Conservation (phyloP, 2,113 vertebrate genomes). For the Ursus arctos region DNA sequence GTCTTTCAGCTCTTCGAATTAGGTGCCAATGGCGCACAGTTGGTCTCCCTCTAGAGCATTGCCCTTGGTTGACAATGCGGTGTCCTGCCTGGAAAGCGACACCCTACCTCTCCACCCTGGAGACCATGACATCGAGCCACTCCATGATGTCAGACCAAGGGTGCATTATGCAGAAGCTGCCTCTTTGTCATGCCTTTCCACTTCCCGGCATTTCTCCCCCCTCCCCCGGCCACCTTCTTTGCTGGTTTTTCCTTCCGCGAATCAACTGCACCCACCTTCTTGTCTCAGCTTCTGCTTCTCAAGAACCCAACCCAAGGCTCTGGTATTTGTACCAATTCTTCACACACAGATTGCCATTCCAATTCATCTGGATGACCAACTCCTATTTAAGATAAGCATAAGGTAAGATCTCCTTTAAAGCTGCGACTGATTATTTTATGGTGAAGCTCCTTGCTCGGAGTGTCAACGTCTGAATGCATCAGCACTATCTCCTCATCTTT, state of each 20-base stretch:
- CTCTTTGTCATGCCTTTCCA: no score
- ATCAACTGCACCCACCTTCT: not conserved
- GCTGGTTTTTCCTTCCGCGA: accelerated
- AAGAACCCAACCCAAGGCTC: not conserved
- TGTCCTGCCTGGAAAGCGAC: accelerated
- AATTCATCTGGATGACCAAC: not conserved
- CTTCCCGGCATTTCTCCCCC: accelerated
- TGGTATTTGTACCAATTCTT: accelerated
- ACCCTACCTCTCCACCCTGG: not conserved
- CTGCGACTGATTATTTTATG: no score
- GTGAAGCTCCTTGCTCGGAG: not conserved
- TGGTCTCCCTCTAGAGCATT: accelerated
- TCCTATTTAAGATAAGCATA: accelerated
- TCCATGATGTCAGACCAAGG: not conserved
- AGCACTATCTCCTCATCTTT: accelerated
- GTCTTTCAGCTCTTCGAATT: accelerated
- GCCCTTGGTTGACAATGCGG: accelerated
- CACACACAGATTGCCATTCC: accelerated
- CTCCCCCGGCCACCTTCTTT: not conserved
- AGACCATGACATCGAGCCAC: not conserved
- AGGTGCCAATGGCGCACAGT: accelerated
- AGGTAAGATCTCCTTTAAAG: not conserved
- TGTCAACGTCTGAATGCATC: accelerated
- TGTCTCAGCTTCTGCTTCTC: no score
- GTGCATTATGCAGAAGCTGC: not conserved